A percentile compares a stretch with the other conserved stretches of the same genome.
Conservation (phyloP, 2,113 vertebrate species). For the Grallaria varia region DNA sequence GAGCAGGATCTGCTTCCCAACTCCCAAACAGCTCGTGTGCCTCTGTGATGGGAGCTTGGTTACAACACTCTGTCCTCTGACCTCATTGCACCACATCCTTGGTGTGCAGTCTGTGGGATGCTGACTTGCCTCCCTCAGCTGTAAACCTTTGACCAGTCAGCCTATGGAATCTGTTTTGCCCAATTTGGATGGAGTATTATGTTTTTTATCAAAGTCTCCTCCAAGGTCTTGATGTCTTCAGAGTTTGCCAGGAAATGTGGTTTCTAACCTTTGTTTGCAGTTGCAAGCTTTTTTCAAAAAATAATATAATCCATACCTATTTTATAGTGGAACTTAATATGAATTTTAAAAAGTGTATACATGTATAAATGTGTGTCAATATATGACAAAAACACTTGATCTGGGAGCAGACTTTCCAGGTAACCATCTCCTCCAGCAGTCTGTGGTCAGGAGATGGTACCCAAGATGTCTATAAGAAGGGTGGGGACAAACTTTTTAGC, state of each 20-base stretch:
- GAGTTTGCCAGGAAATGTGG: not conserved
- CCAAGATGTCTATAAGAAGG: not conserved
- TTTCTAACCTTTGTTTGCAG: not conserved
- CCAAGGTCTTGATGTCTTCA: not conserved
- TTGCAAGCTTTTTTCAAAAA: not conserved
- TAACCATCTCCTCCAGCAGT: not conserved
- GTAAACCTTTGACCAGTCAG: not conserved
- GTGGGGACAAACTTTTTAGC: not conserved
- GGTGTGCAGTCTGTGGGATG: not conserved
- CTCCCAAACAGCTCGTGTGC: not conserved
- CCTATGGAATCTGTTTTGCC: not conserved
- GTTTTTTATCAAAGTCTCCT: not conserved
- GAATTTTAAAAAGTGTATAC: not conserved
- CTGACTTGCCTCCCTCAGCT: not conserved
- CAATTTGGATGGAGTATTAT: not conserved
- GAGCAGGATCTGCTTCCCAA: not conserved
- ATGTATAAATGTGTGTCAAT: not conserved
- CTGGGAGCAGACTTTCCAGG: not conserved
- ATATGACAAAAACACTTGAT: not conserved
- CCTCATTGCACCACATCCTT: not conserved
- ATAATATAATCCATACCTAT: rapidly evolving
- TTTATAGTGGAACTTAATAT: not conserved
- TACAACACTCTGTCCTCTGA: not conserved
- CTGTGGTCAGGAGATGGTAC: not conserved
- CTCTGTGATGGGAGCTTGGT: not conserved